Evolutionary conservation across 2,797 vertebrate genomes (phyloP), one percentile per base, ranked within the genome.

Genomic region (Erethizon dorsatum): DNA sequence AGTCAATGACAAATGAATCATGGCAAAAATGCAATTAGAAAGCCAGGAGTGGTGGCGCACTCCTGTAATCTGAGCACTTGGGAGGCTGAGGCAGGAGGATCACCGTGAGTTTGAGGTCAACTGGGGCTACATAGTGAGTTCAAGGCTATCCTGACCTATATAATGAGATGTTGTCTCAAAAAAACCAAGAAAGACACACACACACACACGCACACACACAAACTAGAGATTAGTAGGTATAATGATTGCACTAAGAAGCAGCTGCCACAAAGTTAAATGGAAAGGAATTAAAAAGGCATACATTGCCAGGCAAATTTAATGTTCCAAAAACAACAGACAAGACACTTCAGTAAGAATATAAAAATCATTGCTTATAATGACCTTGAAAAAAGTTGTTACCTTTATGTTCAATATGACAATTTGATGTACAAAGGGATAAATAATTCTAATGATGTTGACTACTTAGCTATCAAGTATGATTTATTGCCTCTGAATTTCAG

Each of bases 331-430:
- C 65, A 88, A 56, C 0, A 84, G 57, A 13, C 41, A 41, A 73
- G 31, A 61, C 56, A 90, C 71, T 89, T 94, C 18, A 41, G 24
- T 78, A 79, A 71, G 37, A 24, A 88, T 65, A 88, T 73, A 95
- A 91, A 95, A 90, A 94, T 57, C 50, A 56, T 28, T 93, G 77
- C n/a, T 94, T 14, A 84, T 56, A 77, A 84, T 85, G 41, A 65
- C 61, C 61, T 54, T 33, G 84, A 67, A 96, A 94, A 86, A 91
- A 67, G 59, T n/a, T 79, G 75, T 37, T 91, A 71, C 22, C 77
- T 84, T 79, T 75, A 24, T 57, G 86, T 75, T 85, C 67, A 85
- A 8, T 22, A 15, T 85, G 87, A 97, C 59, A 87, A 65, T 47
- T 28, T 91, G 33, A 73, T 77, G 54, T 8, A 82, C 61, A 83